phyloP scores from a whole-genome alignment of 2,797 vertebrate genomes.

The Schizopygopsis pylzovi region DNA sequence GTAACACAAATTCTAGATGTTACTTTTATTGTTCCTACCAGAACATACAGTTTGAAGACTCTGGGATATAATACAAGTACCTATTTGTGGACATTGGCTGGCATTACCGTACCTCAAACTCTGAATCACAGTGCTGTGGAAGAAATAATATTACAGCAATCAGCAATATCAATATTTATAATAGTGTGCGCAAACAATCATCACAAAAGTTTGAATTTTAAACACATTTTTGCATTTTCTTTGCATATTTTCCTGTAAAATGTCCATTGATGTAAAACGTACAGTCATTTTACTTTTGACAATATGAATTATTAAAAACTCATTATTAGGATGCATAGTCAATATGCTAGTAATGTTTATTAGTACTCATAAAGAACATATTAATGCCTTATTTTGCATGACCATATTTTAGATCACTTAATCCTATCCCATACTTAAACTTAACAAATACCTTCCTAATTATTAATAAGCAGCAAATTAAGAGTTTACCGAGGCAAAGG shows the following conservation, averaged over 20 bases:
- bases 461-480: not conserved
- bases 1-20: constrained; percentile 32
- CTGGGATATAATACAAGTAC: constrained; percentile 65
- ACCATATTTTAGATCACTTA: no score
- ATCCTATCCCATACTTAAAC: not conserved
- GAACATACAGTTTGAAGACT: not conserved
- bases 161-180: not conserved
- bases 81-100: constrained; percentile 70
- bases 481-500: no score
- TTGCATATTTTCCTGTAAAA: not conserved
- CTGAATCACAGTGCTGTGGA: constrained; percentile 77
- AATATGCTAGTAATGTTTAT: no score
- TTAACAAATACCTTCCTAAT: not conserved
- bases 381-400: no score
- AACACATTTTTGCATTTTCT: not conserved
- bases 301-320: not conserved
- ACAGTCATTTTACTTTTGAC: not conserved
- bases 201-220: not conserved
- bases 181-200: not conserved
- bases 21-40: not conserved
- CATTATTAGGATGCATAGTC: not conserved
- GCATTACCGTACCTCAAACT: constrained; percentile 74
- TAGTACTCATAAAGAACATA: not conserved
- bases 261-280: not conserved
- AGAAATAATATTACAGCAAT: not conserved